Conservation (phyloP, 2,797 vertebrate genomes). For the Nannoperca australis region DNA sequence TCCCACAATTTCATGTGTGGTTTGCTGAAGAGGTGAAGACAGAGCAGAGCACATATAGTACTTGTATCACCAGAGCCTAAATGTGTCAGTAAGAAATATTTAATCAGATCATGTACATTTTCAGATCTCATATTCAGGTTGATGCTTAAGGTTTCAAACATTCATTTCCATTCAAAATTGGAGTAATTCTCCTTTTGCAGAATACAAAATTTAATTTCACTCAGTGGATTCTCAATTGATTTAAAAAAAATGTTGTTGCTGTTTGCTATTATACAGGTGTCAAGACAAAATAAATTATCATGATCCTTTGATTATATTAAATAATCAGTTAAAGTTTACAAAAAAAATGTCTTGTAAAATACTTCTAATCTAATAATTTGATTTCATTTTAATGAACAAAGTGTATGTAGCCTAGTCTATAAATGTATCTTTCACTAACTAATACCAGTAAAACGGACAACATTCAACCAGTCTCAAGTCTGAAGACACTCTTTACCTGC, state of each 20-base stretch:
- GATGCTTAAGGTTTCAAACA: neutral
- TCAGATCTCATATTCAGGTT: neutral
- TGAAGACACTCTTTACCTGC: conserved; percentile 88
- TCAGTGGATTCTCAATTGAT: neutral
- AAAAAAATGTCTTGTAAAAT: no score
- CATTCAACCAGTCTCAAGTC: neutral
- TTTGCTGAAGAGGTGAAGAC: neutral
- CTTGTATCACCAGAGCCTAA: no score
- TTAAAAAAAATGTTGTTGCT: neutral
- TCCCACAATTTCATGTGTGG: neutral
- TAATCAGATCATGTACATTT: neutral
- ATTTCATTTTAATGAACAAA: neutral
- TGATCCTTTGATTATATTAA: neutral
- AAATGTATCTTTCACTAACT: neutral
- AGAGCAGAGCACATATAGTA: neutral
- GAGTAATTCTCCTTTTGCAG: neutral
- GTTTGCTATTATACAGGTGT: neutral
- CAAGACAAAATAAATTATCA: neutral
- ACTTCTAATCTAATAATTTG: neutral
- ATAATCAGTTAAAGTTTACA: no score
- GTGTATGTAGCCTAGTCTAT: neutral
- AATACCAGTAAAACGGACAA: neutral
- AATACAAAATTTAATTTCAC: neutral
- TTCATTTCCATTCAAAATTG: neutral
- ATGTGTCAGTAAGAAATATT: neutral